Base-by-base conservation (phyloP, 1,140 invertebrate genomes). In the Bombus picipes region DNA sequence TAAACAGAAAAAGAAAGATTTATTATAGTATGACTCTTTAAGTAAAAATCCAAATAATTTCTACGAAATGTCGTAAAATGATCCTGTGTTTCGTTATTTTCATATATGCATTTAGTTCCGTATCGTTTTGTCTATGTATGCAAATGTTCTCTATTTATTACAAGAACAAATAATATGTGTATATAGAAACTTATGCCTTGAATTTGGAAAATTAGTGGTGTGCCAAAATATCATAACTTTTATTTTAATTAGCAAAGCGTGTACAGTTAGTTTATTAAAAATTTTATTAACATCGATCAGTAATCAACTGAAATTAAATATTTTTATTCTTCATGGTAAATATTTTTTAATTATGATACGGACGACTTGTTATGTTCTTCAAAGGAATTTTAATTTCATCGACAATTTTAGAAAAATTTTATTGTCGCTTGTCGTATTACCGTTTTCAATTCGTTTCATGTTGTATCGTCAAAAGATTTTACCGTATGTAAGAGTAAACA, bases 11-110 rank as follows among this genome's bases (percentile, higher is more conserved):
- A 53, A 8, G 57, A 37, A 57, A 37, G 32, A 41, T 84, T 43
- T 70, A 43, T 74, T 47, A 72, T 75, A 32, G 37, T 74, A 15
- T 15, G 75, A 39, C 47, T 70, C 82, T 72, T 68, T 85, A 75
- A 74, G 70, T 71, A 43, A 85, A 85, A 66, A 81, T 85, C 70
- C 59, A 81, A 81, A 85, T 85, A 74, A 65, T 81, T 85, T 81
- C 43, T 81, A 85, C 39, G 84, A 85, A 81, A 81, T 85, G 84
- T 81, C 83, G 83, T 41, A 75, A 57, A 34, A 73, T 71, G 76
- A 66, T 53, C 72, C 41, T 39, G 53, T 39, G 59, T 57, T 28
- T 66, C 41, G 18, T 80, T 72, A 68, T 37, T 47, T 32, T 25
- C 37, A 77, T 65, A 59, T 12, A 47, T 78, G 12, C 59, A 25